phyloP scores from a whole-genome alignment of 2,888 invertebrate genomes.

The Protophormia terraenovae region DNA sequence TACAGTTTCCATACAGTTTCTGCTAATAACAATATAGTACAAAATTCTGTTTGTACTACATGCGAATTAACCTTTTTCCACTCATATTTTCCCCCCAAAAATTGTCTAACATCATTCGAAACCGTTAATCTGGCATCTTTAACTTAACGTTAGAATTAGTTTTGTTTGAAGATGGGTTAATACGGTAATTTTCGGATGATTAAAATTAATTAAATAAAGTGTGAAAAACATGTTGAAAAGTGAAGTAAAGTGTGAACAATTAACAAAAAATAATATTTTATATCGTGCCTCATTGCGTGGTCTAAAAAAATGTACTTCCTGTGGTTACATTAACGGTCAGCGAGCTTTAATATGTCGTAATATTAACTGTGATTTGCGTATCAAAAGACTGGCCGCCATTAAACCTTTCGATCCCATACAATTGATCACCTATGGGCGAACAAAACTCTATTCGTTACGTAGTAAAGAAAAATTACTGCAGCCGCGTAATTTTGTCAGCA shows the following conservation, averaged over 20 bases:
- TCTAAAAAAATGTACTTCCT: constrained; percentile 88
- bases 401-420: constrained; percentile 76
- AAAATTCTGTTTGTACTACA: too few species aligned
- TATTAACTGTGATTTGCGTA: constrained; percentile 73
- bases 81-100: not conserved
- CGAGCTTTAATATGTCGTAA: constrained; percentile 82
- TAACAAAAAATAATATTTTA: constrained; percentile 41
- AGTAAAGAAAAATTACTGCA: constrained; percentile 87
- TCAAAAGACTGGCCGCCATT: constrained; percentile 70
- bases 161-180: constrained; percentile 39
- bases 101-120: not conserved
- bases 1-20: too few species aligned
- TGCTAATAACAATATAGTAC: too few species aligned
- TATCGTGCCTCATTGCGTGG: constrained; percentile 82
- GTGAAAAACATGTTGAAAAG: constrained; percentile 31
- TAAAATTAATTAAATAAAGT: not conserved
- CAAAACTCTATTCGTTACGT: constrained; percentile 86
- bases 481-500: constrained; percentile 88
- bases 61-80: not conserved
- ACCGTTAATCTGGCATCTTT: constrained; percentile 40
- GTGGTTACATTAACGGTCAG: constrained; percentile 89
- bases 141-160: constrained; percentile 5
- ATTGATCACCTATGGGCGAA: constrained; percentile 84
- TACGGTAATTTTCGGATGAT: not conserved
- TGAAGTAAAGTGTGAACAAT: constrained; percentile 27